A percentile compares a stretch with the other conserved stretches of the same genome.
These are phyloP conservation scores for Drosophila tristis DNA, from an alignment of 1,140 invertebrate species.

Conservation along the genomic window DNA sequence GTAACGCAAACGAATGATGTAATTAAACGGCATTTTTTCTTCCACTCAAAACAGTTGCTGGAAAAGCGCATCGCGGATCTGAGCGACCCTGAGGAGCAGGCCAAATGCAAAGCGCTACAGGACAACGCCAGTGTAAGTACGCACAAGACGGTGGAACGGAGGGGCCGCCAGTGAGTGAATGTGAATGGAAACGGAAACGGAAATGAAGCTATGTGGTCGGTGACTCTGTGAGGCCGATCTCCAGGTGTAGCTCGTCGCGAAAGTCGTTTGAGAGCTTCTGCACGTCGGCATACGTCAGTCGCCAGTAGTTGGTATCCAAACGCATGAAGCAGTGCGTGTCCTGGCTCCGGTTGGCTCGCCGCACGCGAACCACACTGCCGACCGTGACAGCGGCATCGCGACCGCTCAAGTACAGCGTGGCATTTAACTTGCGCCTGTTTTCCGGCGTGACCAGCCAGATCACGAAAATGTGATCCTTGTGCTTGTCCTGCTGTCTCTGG, in stretches of 20 bases:
- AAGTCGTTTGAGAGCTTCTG: conserved; percentile 52
- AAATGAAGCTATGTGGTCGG: neutral
- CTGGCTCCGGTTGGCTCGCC: conserved; percentile 6
- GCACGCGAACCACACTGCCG: conserved; percentile 24
- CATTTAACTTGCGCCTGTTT: conserved; percentile 26
- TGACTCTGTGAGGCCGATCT: conserved; percentile 31
- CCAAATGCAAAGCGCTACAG: conserved; percentile 87
- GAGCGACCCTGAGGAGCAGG: conserved; percentile 87
- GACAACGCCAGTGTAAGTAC: conserved; percentile 84
- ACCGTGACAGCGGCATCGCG: conserved; percentile 37
- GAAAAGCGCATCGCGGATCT: conserved; percentile 88
- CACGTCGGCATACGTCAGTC: conserved; percentile 33
- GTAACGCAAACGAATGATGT: conserved; percentile 35
- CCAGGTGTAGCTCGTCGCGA: conserved; percentile 58
- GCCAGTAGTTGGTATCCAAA: conserved; percentile 48
- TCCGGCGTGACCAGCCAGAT: conserved; percentile 65
- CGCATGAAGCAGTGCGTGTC: conserved; percentile 29
- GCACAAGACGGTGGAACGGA: too few species aligned
- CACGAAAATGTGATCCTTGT: conserved; percentile 36
- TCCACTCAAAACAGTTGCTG: conserved; percentile 85
- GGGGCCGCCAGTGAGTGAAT: too few species aligned
- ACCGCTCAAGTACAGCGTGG: conserved; percentile 40
- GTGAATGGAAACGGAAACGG: neutral
- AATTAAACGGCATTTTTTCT: conserved; percentile 59
- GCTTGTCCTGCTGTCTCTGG: neutral